Percentiles rank a stretch among this genome's conserved stretches.
phyloP scores from a whole-genome alignment of 1,140 invertebrate genomes.

The Pseudomyrmex cubaensis region DNA sequence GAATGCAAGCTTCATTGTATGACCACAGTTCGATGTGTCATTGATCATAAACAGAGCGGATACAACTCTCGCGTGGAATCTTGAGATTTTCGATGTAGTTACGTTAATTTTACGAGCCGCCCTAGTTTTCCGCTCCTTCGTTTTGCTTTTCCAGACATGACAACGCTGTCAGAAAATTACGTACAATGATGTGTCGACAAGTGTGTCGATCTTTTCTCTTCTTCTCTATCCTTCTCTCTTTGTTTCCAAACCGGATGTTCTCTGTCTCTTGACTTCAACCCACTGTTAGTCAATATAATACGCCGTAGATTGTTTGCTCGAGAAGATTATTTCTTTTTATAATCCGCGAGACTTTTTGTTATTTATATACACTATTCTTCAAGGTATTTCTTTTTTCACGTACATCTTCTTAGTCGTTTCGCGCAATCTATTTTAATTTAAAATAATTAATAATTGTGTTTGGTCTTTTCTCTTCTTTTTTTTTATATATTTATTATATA shows the following conservation, averaged over 20 bases:
- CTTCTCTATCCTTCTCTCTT: constrained; percentile 6
- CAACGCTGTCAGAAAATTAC: constrained; percentile 70
- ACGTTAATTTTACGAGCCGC: constrained; percentile 69
- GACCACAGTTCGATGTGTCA: constrained; percentile 51
- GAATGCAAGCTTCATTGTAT: constrained; percentile 6
- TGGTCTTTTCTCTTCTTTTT: neutral
- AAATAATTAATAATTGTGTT: too few relatives aligned
- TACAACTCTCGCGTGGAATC: constrained; percentile 52
- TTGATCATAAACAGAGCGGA: constrained; percentile 64
- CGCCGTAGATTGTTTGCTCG: neutral
- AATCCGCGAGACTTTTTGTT: neutral
- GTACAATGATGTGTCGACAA: constrained; percentile 65
- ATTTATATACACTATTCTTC: neutral
- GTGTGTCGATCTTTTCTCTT: constrained; percentile 60
- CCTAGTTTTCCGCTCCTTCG: constrained; percentile 58
- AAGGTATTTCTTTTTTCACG: neutral
- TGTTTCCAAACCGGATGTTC: constrained; percentile 34
- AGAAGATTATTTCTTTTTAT: constrained; percentile 27
- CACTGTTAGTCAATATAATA: constrained; percentile 35
- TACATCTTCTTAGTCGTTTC: neutral
- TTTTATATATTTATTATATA: too few relatives aligned
- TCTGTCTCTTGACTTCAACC: constrained; percentile 12
- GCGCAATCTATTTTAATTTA: neutral
- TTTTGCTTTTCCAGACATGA: constrained; percentile 46
- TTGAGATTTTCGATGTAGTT: constrained; percentile 61